Conservation (phyloP, 1,140 invertebrate species). For the Aphaenogaster floridana region DNA sequence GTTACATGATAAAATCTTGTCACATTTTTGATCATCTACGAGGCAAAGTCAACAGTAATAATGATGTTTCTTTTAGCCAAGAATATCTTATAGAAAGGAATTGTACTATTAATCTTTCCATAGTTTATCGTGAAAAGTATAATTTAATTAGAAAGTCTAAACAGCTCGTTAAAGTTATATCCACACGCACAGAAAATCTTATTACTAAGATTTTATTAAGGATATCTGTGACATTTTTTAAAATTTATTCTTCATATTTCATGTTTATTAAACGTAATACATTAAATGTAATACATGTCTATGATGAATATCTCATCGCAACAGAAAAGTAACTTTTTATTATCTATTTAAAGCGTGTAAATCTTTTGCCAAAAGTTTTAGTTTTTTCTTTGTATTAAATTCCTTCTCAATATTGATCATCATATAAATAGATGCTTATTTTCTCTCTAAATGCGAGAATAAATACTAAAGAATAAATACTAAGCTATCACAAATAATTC, state of each 20-base stretch:
- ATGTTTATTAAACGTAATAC: background rate
- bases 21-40: background rate
- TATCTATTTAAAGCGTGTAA: background rate
- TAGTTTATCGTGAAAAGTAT: background rate
- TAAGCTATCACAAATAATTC: conserved; percentile 5
- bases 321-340: conserved; percentile 1
- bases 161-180: conserved; percentile 3
- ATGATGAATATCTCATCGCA: background rate
- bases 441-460: background rate
- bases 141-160: conserved; percentile 32
- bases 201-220: background rate
- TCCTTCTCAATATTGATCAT: too few relatives aligned
- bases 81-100: background rate
- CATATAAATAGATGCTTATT: conserved; percentile 16
- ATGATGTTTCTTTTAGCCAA: conserved; percentile 26
- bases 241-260: background rate
- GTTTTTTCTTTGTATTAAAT: background rate
- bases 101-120: background rate
- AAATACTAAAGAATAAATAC: background rate
- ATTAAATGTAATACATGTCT: background rate
- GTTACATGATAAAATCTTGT: background rate
- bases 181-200: background rate
- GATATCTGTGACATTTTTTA: background rate
- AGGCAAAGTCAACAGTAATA: background rate
- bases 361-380: background rate